These are phyloP conservation scores for Hyposoter dolosus DNA, from an alignment of 2,888 invertebrate species.

Conservation along the genomic window DNA sequence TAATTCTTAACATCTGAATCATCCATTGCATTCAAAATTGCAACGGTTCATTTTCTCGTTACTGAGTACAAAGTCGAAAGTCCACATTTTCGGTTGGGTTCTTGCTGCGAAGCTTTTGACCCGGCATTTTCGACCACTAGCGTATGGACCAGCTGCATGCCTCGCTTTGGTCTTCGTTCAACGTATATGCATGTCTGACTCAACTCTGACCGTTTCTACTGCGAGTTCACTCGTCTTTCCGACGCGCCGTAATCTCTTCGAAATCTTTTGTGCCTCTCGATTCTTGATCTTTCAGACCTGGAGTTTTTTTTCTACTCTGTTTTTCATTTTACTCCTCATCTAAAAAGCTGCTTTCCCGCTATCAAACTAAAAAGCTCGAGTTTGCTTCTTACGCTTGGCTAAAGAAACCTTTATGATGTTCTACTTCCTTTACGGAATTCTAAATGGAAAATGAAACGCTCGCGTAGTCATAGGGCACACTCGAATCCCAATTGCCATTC, in stretches of 20 bases:
- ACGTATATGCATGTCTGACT: conserved; percentile 37
- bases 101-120: not conserved
- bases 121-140: not conserved
- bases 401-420: conserved; percentile 15
- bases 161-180: not conserved
- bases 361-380: conserved; percentile 26
- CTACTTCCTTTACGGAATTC: conserved; percentile 29
- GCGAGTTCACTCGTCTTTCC: not conserved
- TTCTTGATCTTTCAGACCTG: conserved; percentile 3
- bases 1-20: not conserved
- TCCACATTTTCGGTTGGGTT: not conserved
- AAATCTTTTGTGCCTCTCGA: conserved; percentile 27
- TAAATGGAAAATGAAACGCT: conserved; percentile 31
- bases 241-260: conserved; percentile 7
- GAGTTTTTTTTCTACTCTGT: not conserved
- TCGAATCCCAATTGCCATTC: not conserved
- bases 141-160: not conserved
- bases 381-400: conserved; percentile 32
- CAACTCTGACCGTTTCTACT: conserved; percentile 44
- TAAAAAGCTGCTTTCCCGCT: conserved; percentile 29
- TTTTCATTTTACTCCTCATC: conserved; percentile 16
- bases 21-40: not conserved
- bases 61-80: not conserved
- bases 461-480: conserved; percentile 37
- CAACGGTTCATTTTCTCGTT: not conserved